Conservation (phyloP, 2,797 vertebrate genomes). For the Orientallactaga sibirica region DNA sequence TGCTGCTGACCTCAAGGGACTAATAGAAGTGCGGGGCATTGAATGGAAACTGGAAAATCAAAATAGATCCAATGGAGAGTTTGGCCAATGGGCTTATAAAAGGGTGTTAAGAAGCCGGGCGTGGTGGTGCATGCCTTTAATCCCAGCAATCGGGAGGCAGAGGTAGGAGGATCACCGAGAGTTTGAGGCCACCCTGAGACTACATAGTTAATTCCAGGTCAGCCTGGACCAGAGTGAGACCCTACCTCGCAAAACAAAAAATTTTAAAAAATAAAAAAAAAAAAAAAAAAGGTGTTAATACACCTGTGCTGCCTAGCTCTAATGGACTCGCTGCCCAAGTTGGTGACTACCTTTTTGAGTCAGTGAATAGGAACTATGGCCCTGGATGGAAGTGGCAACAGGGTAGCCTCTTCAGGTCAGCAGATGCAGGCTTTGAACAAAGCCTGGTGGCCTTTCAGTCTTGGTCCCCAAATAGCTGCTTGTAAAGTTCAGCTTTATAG, state of each 20-base stretch:
- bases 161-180: no score
- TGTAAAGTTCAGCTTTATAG: neutral
- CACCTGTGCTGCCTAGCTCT: no score
- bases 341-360: neutral
- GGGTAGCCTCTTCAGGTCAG: neutral
- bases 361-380: neutral
- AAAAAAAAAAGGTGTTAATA: neutral
- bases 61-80: neutral
- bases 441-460: neutral
- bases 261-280: no score
- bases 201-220: no score
- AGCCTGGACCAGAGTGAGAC: no score
- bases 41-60: neutral
- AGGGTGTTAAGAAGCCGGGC: neutral
- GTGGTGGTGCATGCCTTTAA: no score
- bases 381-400: conserved; percentile 19
- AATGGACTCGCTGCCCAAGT: neutral
- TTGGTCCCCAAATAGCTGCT: conserved; percentile 32
- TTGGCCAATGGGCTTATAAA: neutral
- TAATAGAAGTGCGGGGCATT: neutral
- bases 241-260: no score
- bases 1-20: neutral
- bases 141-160: no score
- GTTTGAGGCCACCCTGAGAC: no score
- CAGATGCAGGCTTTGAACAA: neutral